Conservation (phyloP, 2,797 vertebrate species). For the Cirrhinus molitorella region DNA sequence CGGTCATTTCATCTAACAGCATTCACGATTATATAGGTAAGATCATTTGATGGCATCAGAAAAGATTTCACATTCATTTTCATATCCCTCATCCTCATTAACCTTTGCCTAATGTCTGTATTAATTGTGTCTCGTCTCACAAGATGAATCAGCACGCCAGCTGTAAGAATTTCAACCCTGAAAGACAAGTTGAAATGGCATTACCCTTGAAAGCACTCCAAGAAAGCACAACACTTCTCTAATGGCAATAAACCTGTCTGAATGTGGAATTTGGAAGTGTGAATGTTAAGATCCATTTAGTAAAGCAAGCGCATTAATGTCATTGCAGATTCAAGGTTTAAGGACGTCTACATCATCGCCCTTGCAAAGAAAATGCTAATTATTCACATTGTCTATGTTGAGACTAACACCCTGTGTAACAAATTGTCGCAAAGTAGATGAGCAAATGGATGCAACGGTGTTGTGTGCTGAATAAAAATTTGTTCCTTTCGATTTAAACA, state of each 20-base stretch:
- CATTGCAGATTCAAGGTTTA: slow-evolving; percentile 8
- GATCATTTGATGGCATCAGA: not conserved
- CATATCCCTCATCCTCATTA: not conserved
- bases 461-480: not conserved
- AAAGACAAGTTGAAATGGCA: slow-evolving; percentile 13
- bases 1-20: not conserved
- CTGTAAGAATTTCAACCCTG: not conserved
- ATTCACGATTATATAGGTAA: not conserved
- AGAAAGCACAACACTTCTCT: not conserved
- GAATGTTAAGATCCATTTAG: slow-evolving; percentile 24
- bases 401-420: not conserved
- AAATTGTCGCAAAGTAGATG: not conserved
- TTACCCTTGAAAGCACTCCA: slow-evolving; percentile 13
- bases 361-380: slow-evolving; percentile 28
- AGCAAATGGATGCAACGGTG: not conserved
- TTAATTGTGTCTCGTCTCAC: not conserved
- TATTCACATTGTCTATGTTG: slow-evolving; percentile 1
- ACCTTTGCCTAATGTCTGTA: not conserved
- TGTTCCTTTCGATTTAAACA: slow-evolving; percentile 6
- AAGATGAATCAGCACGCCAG: not conserved
- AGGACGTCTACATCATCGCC: slow-evolving; percentile 3
- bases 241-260: slow-evolving; percentile 24
- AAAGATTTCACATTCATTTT: not conserved
- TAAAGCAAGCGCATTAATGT: slow-evolving; percentile 17
- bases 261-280: slow-evolving; percentile 30